A percentile compares a stretch with the other conserved stretches of the same genome.
phyloP scores from a whole-genome alignment of 2,888 invertebrate genomes.

The Elmis aenea region DNA sequence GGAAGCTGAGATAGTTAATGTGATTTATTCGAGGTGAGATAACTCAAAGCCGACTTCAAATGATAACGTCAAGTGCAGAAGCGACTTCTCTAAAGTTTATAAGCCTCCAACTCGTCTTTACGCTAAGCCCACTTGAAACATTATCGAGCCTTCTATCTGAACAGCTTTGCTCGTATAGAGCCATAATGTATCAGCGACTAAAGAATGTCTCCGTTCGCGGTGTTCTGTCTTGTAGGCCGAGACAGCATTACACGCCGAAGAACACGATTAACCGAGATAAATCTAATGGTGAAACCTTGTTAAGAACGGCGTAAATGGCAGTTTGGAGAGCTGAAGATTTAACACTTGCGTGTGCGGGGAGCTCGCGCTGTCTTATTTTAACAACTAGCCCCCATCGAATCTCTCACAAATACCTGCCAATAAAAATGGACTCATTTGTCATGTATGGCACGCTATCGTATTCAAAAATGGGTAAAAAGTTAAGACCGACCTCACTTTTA shows the following conservation, averaged over 20 bases:
- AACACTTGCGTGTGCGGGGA: conserved; percentile 16
- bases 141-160: conserved; percentile 36
- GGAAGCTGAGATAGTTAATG: conserved; percentile 34
- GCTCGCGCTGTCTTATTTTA: conserved; percentile 17
- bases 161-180: conserved; percentile 29
- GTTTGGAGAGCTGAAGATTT: conserved; percentile 28
- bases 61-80: conserved; percentile 44
- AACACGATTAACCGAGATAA: conserved; percentile 48
- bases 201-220: conserved; percentile 33
- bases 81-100: conserved; percentile 42
- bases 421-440: too few relatives aligned
- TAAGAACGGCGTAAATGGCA: conserved; percentile 44
- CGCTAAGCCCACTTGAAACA: conserved; percentile 32
- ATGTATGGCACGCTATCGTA: conserved; percentile 14
- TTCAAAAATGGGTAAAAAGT: too few relatives aligned
- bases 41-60: conserved; percentile 36
- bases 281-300: conserved; percentile 49
- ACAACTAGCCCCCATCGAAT: too few relatives aligned
- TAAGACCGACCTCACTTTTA: not conserved
- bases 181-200: conserved; percentile 37
- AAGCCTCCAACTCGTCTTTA: conserved; percentile 35
- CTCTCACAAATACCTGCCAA: too few relatives aligned
- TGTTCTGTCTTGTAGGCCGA: conserved; percentile 38
- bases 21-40: conserved; percentile 43
- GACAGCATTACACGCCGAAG: conserved; percentile 44